Conservation (phyloP, 2,888 invertebrate species). For the Ecliptopera silaceata region DNA sequence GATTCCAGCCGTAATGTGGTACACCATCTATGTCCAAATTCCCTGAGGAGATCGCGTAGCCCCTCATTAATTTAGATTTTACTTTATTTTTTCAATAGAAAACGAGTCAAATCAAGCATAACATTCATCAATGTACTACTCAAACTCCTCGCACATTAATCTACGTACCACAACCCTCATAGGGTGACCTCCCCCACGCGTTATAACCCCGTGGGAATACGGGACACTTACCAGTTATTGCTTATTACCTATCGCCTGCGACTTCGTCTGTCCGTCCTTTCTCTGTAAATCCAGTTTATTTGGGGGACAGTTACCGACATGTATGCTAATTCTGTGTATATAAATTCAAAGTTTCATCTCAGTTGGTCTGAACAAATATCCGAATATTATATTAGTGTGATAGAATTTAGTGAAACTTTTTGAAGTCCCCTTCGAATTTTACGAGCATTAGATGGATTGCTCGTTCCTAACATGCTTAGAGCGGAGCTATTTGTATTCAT, state of each 20-base stretch:
- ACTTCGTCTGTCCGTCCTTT: no score
- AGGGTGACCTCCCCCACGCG: slow-evolving; percentile 35
- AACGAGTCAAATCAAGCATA: slow-evolving; percentile 11
- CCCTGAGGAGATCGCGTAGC: not conserved
- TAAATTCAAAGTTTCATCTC: no score
- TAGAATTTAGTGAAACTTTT: slow-evolving; percentile 30
- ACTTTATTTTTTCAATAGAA: slow-evolving; percentile 2
- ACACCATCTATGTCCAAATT: not conserved
- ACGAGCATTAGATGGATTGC: slow-evolving; percentile 36
- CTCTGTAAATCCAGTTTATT: no score
- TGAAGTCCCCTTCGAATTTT: slow-evolving; percentile 28
- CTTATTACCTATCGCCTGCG: slow-evolving; percentile 26
- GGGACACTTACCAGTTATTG: slow-evolving; percentile 45
- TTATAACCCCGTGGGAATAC: slow-evolving; percentile 45
- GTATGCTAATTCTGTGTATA: no score
- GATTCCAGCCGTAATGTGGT: no score
- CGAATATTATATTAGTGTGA: no score
- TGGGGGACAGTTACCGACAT: no score
- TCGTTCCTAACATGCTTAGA: slow-evolving; percentile 6
- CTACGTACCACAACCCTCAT: slow-evolving; percentile 20
- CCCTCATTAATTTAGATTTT: not conserved
- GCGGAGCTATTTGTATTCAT: slow-evolving; percentile 13
- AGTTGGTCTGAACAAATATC: no score
- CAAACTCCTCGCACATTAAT: slow-evolving; percentile 9
- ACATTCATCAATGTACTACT: slow-evolving; percentile 14